phyloP scores from a whole-genome alignment of 2,113 vertebrate species.

The Phasianus colchicus region DNA sequence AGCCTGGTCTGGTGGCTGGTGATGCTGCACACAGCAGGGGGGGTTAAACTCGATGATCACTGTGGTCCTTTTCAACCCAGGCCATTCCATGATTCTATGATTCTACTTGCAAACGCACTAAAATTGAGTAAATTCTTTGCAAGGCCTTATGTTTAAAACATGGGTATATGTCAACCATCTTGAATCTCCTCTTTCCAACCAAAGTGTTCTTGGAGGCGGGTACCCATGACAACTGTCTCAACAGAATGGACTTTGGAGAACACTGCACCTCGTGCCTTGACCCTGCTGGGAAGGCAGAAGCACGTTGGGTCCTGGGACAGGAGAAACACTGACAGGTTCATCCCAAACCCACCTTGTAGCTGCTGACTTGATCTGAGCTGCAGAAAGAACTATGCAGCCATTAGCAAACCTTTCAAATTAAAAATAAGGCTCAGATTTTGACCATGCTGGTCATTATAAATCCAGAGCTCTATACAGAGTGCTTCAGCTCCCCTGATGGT shows the following conservation, averaged over 20 bases:
- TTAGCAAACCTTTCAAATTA: not conserved
- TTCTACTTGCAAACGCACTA: constrained; percentile 25
- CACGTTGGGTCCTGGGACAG: not conserved
- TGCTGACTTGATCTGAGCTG: too few relatives aligned
- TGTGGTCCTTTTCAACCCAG: too few relatives aligned
- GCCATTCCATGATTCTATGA: too few relatives aligned
- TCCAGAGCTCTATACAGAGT: not conserved
- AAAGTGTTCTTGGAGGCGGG: constrained; percentile 8
- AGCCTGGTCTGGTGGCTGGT: too few relatives aligned
- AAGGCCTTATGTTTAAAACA: constrained; percentile 34
- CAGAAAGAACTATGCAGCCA: not conserved
- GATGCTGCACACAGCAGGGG: too few relatives aligned
- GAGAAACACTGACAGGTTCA: not conserved
- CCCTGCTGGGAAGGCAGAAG: constrained; percentile 20
- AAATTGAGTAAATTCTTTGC: constrained; percentile 17
- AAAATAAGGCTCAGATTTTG: not conserved
- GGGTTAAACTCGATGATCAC: too few relatives aligned
- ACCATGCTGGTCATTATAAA: rapidly evolving
- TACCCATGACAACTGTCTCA: not conserved
- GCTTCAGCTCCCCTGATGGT: not conserved
- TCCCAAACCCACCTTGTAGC: too few relatives aligned
- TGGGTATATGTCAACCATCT: constrained; percentile 4
- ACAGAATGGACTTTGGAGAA: constrained; percentile 17
- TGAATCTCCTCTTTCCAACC: constrained; percentile 36
- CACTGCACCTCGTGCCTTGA: not conserved